Evolutionary conservation across 2,797 vertebrate species (phyloP), one percentile per base, ranked within the genome.

Genomic region (Eulemur rubriventer): DNA sequence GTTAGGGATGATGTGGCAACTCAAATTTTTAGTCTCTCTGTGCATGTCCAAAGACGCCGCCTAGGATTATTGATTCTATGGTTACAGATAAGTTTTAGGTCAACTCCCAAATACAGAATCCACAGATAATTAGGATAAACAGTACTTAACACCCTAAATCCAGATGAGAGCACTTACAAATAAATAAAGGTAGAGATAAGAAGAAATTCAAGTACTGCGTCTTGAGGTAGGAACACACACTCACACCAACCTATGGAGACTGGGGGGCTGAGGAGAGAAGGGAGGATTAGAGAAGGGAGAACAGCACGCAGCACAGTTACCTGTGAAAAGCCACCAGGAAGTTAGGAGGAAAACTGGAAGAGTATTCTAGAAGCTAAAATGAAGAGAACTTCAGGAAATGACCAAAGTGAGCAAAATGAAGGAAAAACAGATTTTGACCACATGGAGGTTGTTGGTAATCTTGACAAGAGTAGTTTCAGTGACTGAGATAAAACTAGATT

Each of bases 1-100:
- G 13, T 7, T n/a, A 17, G 73, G 17, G 14, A 16, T 1, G 2
- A 7, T 6, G 1, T 48, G 61, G 35, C 30, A 33, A 57, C 41
- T 55, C 55, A 18, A 16, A 24, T 7, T 55, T 48, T 70, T 55
- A 9, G 35, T 24, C 4, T 8, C 20, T 67, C 30, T 3, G 2
- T 8, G 1, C 4, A 17, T 13, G 1, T 16, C 16, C 30, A 76
- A 14, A 11, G 50, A 28, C 0, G 10, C 35, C 26, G 35, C 14
- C 30, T 61, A 6, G 61, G 14, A 72, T 8, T 33, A 46, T 26
- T 38, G 24, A 73, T 57, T 69, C 35, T 22, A 48, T 28, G 16
- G 6, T 43, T 75, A n/a, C 43, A 82, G 86, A 81, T 81, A 59
- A 69, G 76, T 46, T 85, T 76, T 65, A 76, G 35, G 8, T 28